Conservation (phyloP, 1,140 invertebrate species). For the Condylostylus longicornis region DNA sequence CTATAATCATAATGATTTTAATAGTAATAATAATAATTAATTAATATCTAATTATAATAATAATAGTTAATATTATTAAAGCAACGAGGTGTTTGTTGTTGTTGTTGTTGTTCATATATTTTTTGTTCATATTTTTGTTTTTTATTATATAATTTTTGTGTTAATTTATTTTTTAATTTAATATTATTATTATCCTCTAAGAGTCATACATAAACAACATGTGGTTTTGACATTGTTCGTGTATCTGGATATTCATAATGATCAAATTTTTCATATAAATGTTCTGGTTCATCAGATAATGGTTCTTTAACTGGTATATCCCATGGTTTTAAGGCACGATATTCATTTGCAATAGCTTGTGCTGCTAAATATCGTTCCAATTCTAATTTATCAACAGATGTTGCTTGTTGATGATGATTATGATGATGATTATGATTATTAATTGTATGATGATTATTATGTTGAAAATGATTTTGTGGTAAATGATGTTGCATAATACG, state of each 20-base stretch:
- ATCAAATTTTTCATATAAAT: slow-evolving; percentile 31
- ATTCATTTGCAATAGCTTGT: slow-evolving; percentile 29
- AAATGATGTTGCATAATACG: slow-evolving; percentile 24
- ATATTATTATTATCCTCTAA: slow-evolving; percentile 2
- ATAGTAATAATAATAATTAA: too few relatives aligned
- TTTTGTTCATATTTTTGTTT: too few relatives aligned
- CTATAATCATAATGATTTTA: too few relatives aligned
- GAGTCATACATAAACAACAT: slow-evolving; percentile 33
- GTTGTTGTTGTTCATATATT: too few relatives aligned
- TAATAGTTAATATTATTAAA: too few relatives aligned
- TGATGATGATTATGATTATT: slow-evolving; percentile 15
- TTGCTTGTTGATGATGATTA: slow-evolving; percentile 26
- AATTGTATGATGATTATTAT: slow-evolving; percentile 19
- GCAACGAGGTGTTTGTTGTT: too few relatives aligned
- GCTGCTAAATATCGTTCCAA: slow-evolving; percentile 29
- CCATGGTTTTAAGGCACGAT: slow-evolving; percentile 29
- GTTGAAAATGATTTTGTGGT: too few relatives aligned
- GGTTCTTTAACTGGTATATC: slow-evolving; percentile 27
- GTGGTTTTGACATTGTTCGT: slow-evolving; percentile 27
- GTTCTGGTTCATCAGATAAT: slow-evolving; percentile 26
- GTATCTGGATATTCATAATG: slow-evolving; percentile 31
- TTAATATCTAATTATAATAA: too few relatives aligned
- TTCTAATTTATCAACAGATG: slow-evolving; percentile 28
- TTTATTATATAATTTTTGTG: too few relatives aligned
- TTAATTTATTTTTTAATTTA: too few relatives aligned